Evolutionary conservation across 2,113 vertebrate genomes (phyloP), one percentile per base, ranked within the genome.

Genomic region (Brachirus orientalis): DNA sequence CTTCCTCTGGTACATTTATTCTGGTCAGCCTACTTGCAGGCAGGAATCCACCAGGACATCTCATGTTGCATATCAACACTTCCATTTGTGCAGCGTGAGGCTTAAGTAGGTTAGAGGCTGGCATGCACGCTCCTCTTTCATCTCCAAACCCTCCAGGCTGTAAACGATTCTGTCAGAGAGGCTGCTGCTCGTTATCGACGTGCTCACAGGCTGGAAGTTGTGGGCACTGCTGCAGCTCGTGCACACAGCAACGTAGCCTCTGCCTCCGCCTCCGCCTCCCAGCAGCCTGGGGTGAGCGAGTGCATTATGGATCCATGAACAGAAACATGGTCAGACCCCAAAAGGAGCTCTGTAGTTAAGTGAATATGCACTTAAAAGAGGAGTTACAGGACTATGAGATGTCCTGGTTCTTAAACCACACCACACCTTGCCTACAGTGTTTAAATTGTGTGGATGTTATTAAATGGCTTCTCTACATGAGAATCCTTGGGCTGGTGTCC

Each of bases 61-160:
- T 91, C 87, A 86, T 76, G 86, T 87, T 91, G 88, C 89, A 87
- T 83, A 88, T 89, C 87, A 85, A 90, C 89, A 82, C 86, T 82
- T 86, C 83, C 80, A 84, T 91, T 88, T 88, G 81, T 86, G 89
- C 84, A 78, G 84, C 17, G 28, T 50, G 75, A 63, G 86, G 75
- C 81, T 87, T 83, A 90, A 89, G 85, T 88, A 78, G 85, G 88
- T 91, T 89, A 88, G 68, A 87, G 86, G 80, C 84, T 69, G 77
- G 75, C 80, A 78, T 80, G 83, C 86, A 73, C 83, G 62, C 82
- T 82, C 83, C 82, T 71, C 83, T 77, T 74, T 85, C 48, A 68
- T 82, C 85, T 85, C 79, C 68, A 11, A 77, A 69, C 82, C 86
- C 89, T 86, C 47, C 63, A 57, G 89, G 83, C 89, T 74, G 81